Evolutionary conservation across 2,113 vertebrate genomes (phyloP).

Genomic region (Noturus placidus): DNA sequence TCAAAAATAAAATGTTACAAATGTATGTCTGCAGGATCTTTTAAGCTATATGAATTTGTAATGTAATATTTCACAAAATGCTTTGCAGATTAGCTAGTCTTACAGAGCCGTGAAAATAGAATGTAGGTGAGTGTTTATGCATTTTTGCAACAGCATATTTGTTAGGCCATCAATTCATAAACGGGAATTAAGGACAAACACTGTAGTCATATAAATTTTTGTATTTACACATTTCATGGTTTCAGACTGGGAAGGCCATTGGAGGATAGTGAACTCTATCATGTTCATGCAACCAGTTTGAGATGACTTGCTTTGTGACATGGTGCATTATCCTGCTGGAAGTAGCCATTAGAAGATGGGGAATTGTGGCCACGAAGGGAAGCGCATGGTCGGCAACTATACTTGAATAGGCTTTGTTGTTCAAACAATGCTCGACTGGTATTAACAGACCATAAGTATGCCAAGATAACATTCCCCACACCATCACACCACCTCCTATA

Average conservation of each 20-base stretch:
- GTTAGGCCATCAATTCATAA: background rate
- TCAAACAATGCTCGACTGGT: background rate
- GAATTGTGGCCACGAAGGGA: too few relatives aligned
- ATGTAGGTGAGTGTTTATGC: background rate
- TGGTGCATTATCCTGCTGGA: too few relatives aligned
- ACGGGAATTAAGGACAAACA: background rate
- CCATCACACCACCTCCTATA: background rate
- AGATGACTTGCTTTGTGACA: too few relatives aligned
- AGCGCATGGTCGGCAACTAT: background rate
- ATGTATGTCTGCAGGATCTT: background rate
- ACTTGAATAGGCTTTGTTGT: background rate
- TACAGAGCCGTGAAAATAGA: background rate
- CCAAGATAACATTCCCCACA: background rate
- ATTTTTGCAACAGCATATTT: background rate
- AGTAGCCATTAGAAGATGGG: too few relatives aligned
- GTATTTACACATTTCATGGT: background rate
- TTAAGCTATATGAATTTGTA: background rate
- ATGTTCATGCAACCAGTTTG: too few relatives aligned
- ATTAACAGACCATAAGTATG: background rate
- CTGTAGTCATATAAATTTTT: background rate
- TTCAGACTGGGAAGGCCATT: background rate
- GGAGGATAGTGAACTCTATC: too few relatives aligned
- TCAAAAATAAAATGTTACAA: background rate
- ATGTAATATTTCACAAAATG: background rate
- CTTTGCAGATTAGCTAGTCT: background rate